Base-by-base conservation (phyloP, 2,113 vertebrate genomes). In the Cebidichthys violaceus region DNA sequence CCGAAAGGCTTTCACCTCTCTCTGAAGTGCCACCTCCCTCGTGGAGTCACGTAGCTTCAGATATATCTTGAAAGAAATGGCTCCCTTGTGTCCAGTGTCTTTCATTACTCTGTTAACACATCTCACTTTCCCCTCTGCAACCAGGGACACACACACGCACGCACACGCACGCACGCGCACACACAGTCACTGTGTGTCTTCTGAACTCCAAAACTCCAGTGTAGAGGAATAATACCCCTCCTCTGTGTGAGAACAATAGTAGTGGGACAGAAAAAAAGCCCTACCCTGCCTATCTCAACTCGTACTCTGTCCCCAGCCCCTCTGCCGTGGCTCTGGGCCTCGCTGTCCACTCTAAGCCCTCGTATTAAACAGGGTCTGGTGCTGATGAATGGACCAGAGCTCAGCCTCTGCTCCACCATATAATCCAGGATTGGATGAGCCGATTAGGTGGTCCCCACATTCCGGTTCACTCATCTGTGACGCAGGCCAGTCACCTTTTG, bases 361-460 rank as follows among this genome's bases (percentile, higher is more conserved):
- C 79, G 87, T 74, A 92, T 94, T 95, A 95, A 92, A 71, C 89
- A 90, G 92, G 91, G 92, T 93, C 91, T 92, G 89, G 77, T 91
- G 92, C 92, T 87, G 90, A 85, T 95, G 93, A 95, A 95, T 94
- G 86, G 92, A 87, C 79, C 90, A 20, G 67, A 80, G 88, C 90
- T 89, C 86, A 88, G 85, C 80, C 82, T 83, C 74, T 60, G 90
- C 90, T 83, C 90, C 90, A 86, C 76, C 82, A 90, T 84, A 78
- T 93, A 95, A 94, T 94, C 93, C 90, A 64, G 84, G 90, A 88
- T 91, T 79, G 90, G 90, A 85, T 77, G 52, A 83, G 84, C 86
- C 84, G 86, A 94, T 95, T 93, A 94, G 92, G 87, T 82, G 87
- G 83, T 87, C 91, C 78, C 83, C 75, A 59, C 94, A 95, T 96